Evolutionary conservation across 1,140 invertebrate genomes (phyloP).

Genomic region (Heliconius hewitsoni): DNA sequence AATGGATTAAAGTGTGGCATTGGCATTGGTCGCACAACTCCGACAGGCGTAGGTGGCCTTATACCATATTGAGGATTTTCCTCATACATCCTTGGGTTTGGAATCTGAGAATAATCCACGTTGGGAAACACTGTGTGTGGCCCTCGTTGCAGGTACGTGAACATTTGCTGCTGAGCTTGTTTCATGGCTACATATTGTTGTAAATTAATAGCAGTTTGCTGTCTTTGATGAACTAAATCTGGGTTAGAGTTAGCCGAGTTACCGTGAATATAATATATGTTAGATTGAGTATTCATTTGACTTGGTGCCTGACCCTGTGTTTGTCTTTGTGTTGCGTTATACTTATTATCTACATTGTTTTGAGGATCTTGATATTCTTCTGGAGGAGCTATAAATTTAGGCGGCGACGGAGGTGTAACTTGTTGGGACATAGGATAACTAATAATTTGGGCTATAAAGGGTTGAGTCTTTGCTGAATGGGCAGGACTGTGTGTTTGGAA

Average conservation of each 20-base stretch:
- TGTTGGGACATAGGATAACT: slow-evolving; percentile 79
- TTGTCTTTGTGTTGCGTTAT: slow-evolving; percentile 31
- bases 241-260: slow-evolving; percentile 48
- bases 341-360: slow-evolving; percentile 48
- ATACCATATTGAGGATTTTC: slow-evolving; percentile 65
- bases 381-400: slow-evolving; percentile 76
- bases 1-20: slow-evolving; percentile 56
- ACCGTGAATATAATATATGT: slow-evolving; percentile 77
- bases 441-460: slow-evolving; percentile 78
- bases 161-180: slow-evolving; percentile 80
- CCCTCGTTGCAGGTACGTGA: slow-evolving; percentile 69
- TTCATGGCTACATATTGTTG: slow-evolving; percentile 81
- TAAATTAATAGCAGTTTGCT: slow-evolving; percentile 77
- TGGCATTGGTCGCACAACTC: slow-evolving; percentile 65
- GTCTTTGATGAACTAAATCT: slow-evolving; percentile 71
- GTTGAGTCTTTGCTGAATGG: slow-evolving; percentile 67
- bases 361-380: slow-evolving; percentile 76
- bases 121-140: slow-evolving; percentile 70
- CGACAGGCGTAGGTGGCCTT: slow-evolving; percentile 66
- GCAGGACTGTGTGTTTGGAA: slow-evolving; percentile 81
- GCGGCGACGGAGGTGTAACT: slow-evolving; percentile 67
- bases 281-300: slow-evolving; percentile 64
- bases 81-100: slow-evolving; percentile 61
- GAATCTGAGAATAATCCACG: slow-evolving; percentile 60
- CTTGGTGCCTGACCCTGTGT: slow-evolving; percentile 47